Conservation (phyloP, 2,888 invertebrate genomes). For the Eugnorisma glareosa region DNA sequence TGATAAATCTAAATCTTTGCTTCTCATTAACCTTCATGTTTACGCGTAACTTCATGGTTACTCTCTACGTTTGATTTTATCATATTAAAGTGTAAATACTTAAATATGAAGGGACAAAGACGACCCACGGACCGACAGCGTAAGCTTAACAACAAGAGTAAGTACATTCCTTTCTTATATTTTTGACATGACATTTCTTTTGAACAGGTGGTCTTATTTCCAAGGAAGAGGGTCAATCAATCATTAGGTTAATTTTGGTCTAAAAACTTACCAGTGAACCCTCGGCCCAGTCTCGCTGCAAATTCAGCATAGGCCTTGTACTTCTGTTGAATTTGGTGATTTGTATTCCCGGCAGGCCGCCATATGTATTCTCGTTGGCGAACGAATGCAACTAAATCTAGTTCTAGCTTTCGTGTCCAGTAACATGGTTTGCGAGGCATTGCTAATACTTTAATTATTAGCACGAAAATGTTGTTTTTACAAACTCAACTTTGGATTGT, state of each 20-base stretch:
- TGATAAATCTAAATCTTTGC: neutral
- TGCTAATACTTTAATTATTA: neutral
- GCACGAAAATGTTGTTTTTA: neutral
- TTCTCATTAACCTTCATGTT: no score
- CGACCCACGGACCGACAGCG: no score
- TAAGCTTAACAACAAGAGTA: neutral
- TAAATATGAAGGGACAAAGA: no score
- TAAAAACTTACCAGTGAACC: slow-evolving; percentile 83
- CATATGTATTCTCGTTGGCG: slow-evolving; percentile 83
- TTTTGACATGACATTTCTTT: no score
- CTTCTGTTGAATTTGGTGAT: slow-evolving; percentile 86
- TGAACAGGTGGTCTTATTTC: no score
- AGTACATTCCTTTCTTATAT: neutral
- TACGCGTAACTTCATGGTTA: no score
- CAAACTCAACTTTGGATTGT: no score
- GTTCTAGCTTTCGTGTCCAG: slow-evolving; percentile 86
- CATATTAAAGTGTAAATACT: neutral
- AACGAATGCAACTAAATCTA: slow-evolving; percentile 85
- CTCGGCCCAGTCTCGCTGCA: slow-evolving; percentile 81
- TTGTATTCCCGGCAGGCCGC: slow-evolving; percentile 85
- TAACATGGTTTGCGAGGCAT: slow-evolving; percentile 85
- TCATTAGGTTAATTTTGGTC: neutral
- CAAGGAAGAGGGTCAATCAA: neutral
- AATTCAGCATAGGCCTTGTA: slow-evolving; percentile 88
- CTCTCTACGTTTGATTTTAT: no score